Conservation (phyloP, 2,888 invertebrate species). For the Drosophila helvetica region DNA sequence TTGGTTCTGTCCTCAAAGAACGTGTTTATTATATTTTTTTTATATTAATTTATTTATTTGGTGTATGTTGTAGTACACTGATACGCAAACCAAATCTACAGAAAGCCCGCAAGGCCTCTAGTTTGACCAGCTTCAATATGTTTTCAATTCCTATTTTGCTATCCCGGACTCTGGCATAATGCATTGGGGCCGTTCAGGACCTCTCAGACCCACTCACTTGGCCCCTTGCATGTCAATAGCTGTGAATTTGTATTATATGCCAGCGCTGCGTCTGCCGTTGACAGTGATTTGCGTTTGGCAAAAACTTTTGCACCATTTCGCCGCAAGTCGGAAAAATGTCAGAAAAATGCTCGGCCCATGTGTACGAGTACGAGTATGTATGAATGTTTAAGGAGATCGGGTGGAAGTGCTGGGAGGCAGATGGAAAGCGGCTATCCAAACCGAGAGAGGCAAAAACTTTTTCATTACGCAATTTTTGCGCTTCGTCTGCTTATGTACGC, state of each 20-base stretch:
- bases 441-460: conserved; percentile 59
- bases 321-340: conserved; percentile 46
- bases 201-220: conserved; percentile 5
- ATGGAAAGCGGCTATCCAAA: conserved; percentile 11
- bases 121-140: neutral
- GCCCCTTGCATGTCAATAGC: conserved; percentile 27
- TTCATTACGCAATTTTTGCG: conserved; percentile 74
- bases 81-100: no score
- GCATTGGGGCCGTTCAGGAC: conserved; percentile 14
- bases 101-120: no score
- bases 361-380: conserved; percentile 1
- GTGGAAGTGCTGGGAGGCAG: conserved; percentile 3
- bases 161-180: conserved; percentile 3
- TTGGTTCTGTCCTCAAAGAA: no score
- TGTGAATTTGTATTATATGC: conserved; percentile 51
- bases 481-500: conserved; percentile 62
- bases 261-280: conserved; percentile 23
- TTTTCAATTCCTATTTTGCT: neutral
- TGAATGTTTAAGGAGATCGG: conserved; percentile 18
- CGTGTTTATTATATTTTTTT: no score
- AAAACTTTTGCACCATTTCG: conserved; percentile 45
- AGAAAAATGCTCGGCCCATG: conserved; percentile 39
- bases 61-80: no score
- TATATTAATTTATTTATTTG: no score
- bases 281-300: conserved; percentile 58